These are phyloP conservation scores for Drosophila triauraria DNA, from an alignment of 1,140 invertebrate species.

Conservation along the genomic window DNA sequence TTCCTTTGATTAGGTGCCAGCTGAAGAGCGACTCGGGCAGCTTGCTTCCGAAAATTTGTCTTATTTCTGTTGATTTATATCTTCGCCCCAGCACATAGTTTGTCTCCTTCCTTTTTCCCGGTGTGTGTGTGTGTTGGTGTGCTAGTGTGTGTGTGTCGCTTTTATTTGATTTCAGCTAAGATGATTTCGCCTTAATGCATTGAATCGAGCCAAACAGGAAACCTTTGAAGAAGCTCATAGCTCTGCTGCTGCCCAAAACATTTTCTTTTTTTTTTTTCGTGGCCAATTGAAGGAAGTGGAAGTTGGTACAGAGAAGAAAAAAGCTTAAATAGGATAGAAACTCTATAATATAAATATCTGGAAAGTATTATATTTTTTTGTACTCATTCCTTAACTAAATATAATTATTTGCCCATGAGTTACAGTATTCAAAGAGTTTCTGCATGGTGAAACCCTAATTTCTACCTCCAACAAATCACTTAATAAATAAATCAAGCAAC, in stretches of 20 bases:
- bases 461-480: too few species aligned
- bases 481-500: too few species aligned
- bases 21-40: constrained; percentile 2
- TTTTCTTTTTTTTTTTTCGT: not conserved
- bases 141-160: constrained; percentile 5
- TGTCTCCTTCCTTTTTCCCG: not conserved
- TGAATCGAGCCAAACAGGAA: constrained; percentile 65
- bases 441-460: too few species aligned
- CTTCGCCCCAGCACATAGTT: constrained; percentile 34
- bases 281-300: constrained; percentile 52
- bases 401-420: too few species aligned
- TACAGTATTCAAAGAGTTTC: too few species aligned
- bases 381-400: too few species aligned
- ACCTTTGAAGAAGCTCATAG: constrained; percentile 55
- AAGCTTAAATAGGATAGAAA: not conserved
- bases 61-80: constrained; percentile 60
- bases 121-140: not conserved
- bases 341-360: too few species aligned
- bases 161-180: constrained; percentile 55
- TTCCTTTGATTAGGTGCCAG: constrained; percentile 54
- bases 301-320: constrained; percentile 21
- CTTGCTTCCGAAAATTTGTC: constrained; percentile 48
- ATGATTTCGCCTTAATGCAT: constrained; percentile 63
- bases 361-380: too few species aligned
- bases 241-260: constrained; percentile 18